Evolutionary conservation across 2,888 invertebrate species (phyloP), one percentile per base, ranked within the genome.

Genomic region (Torymus aiolomorphi): DNA sequence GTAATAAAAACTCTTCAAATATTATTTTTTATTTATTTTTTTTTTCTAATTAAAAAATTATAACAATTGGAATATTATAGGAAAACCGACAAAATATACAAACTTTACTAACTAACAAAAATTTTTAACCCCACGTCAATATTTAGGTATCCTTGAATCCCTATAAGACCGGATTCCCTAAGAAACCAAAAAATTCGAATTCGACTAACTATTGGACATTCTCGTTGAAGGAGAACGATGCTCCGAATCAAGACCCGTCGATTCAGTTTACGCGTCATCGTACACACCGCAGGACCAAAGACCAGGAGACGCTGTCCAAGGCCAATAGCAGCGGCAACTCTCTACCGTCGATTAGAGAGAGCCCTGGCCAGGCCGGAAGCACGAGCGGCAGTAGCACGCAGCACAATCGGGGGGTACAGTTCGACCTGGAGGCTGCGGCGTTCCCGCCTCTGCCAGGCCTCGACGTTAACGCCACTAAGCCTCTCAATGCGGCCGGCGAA

Each of bases 381-480:
- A 76, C 49, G 42, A 76, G 16, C 59, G 57, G 75, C 20, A 84
- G 89, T 78, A 84, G 81, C 74, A 87, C 91, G 70, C 91, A 91
- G 81, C 91, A 89, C 85, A 90, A 89, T 80, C 89, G 91, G 89
- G 92, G 93, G 80, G 92, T 93, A 59, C 94, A 95, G 88, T 96
- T 96, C 91, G 96, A 96, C 90, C 92, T 96, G 85, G 95, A 95
- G 90, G 94, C 95, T 79, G 93, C 94, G 73, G 95, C 95, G 75
- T 96, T 96, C 90, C 96, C 96, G 83, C 96, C 96, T 80, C 92
- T 96, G 87, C 96, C 96, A 81, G 95, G 95, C 88, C 91, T 92
- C 81, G 92, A 92, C 83, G 89, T 89, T 80, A 91, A 90, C 82
- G 84, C 86, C 67, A 84, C 85, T 73, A 88, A 88, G 80, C 81